Evolutionary conservation across 2,113 vertebrate genomes (phyloP).

Genomic region (Helogale parvula): DNA sequence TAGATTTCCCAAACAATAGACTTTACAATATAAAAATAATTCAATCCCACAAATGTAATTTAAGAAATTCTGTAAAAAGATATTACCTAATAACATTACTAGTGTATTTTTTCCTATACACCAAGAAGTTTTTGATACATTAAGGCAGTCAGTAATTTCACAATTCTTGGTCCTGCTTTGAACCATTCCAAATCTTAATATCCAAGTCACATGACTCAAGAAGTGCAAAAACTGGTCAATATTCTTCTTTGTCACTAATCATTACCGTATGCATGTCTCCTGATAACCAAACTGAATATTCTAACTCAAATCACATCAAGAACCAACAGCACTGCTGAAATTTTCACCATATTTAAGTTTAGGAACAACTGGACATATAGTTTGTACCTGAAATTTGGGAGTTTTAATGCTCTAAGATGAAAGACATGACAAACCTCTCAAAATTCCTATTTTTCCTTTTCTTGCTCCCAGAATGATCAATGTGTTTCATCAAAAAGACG

Average conservation of each 20-base stretch:
- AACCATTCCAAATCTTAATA: slow-evolving; percentile 50
- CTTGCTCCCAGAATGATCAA: background rate
- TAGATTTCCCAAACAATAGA: slow-evolving; percentile 38
- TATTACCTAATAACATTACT: background rate
- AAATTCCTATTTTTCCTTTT: background rate
- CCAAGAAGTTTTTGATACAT: slow-evolving; percentile 30
- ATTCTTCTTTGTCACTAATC: slow-evolving; percentile 3
- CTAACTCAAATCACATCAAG: background rate
- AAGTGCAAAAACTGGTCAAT: background rate
- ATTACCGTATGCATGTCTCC: background rate
- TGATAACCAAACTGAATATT: slow-evolving; percentile 20
- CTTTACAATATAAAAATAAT: slow-evolving; percentile 41
- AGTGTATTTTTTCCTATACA: background rate
- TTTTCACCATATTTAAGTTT: background rate
- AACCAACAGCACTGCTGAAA: background rate
- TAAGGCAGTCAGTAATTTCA: background rate
- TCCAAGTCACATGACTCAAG: background rate
- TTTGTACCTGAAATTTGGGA: background rate
- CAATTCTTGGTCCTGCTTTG: background rate
- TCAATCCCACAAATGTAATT: background rate
- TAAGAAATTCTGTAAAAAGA: background rate
- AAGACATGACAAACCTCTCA: background rate
- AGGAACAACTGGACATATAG: background rate
- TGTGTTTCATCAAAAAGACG: background rate
- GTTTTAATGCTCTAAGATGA: background rate